Percentiles rank a stretch among this genome's conserved stretches.
These are phyloP conservation scores for Erynnis tages DNA, from an alignment of 2,888 invertebrate species.

Conservation along the genomic window DNA sequence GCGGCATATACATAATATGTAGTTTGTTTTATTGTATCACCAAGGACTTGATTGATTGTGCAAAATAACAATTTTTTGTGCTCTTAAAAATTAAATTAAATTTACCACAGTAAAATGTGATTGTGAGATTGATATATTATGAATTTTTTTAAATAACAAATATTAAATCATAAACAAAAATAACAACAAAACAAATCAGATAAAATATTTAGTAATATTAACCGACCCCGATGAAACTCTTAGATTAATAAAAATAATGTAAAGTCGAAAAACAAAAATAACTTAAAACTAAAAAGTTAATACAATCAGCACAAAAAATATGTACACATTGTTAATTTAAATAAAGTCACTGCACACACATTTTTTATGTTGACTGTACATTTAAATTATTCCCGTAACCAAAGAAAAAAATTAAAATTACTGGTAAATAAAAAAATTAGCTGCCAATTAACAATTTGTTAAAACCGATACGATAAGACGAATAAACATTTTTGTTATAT, in stretches of 20 bases:
- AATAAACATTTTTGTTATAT: too few species aligned
- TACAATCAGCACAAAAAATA: conserved; percentile 16
- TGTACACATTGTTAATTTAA: conserved; percentile 13
- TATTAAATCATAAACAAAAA: not conserved
- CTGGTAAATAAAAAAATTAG: conserved; percentile 24
- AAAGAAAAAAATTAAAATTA: conserved; percentile 24
- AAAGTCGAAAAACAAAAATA: too few species aligned
- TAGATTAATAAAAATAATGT: conserved; percentile 20
- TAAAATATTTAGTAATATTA: not conserved
- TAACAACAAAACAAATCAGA: not conserved
- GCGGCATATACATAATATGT: too few species aligned
- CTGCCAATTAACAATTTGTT: not conserved
- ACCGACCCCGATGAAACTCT: not conserved
- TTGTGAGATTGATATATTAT: too few species aligned
- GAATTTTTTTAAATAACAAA: conserved; percentile 4
- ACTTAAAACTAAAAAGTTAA: conserved; percentile 14
- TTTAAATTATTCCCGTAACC: conserved; percentile 22
- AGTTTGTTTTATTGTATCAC: too few species aligned
- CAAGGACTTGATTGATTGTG: too few species aligned
- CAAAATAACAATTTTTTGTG: too few species aligned
- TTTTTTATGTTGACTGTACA: conserved; percentile 19
- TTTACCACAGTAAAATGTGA: too few species aligned
- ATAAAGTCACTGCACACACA: conserved; percentile 12
- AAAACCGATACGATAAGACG: conserved; percentile 1
- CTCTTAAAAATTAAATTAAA: too few species aligned